These are phyloP conservation scores for Sapayoa aenigma DNA, from an alignment of 2,113 vertebrate species.

Conservation along the genomic window DNA sequence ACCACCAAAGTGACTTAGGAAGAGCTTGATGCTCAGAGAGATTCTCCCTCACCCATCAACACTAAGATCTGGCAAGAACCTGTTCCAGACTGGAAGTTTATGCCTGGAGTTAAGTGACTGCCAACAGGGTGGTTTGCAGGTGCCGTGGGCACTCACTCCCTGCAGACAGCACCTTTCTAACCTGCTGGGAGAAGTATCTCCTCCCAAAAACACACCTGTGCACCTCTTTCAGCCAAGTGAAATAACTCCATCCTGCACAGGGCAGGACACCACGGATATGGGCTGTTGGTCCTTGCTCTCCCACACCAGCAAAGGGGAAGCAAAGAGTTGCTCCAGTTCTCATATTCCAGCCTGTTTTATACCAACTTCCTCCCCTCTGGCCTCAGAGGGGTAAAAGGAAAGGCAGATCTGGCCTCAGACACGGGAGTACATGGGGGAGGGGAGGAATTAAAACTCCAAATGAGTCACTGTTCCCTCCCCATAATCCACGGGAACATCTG, in stretches of 20 bases:
- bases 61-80: background rate
- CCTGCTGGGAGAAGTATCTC: background rate
- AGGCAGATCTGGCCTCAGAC: background rate
- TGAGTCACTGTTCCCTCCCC: background rate
- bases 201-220: background rate
- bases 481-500: slow-evolving; percentile 20
- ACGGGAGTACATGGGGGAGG: background rate
- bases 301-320: background rate
- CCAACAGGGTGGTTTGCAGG: background rate
- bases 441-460: slow-evolving; percentile 8
- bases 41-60: background rate
- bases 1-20: background rate
- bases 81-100: background rate
- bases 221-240: background rate
- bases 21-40: background rate
- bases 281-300: background rate
- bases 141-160: background rate
- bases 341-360: background rate
- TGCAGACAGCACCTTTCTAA: background rate
- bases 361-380: background rate
- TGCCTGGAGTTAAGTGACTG: background rate
- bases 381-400: background rate
- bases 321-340: background rate
- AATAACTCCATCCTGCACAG: background rate
- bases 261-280: background rate